Conservation (phyloP, 1,140 invertebrate species). For the Pygmarrhopalites habei region DNA sequence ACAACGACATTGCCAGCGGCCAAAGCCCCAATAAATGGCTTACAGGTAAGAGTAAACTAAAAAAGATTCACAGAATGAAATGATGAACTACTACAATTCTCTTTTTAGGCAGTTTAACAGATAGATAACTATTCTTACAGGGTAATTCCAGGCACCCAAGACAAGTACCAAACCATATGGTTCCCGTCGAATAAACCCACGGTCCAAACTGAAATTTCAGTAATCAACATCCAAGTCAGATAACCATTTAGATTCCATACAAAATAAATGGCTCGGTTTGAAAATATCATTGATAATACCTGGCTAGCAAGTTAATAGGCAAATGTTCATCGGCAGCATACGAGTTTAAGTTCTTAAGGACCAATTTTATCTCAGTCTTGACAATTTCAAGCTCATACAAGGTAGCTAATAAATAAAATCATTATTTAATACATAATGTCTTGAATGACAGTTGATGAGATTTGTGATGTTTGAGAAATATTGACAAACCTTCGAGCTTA, state of each 20-base stretch:
- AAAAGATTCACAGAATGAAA: no score
- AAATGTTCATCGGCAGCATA: conserved; percentile 9
- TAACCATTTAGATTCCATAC: no score
- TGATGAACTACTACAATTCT: no score
- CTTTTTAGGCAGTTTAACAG: no score
- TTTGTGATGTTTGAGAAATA: background rate
- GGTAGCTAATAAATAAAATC: conserved; percentile 6
- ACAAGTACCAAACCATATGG: conserved; percentile 23
- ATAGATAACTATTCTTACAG: no score
- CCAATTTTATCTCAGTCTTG: conserved; percentile 17
- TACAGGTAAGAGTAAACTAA: conserved; percentile 11
- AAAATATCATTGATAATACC: no score
- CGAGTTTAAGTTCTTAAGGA: conserved; percentile 19
- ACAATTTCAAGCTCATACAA: conserved; percentile 31
- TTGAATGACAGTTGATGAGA: no score
- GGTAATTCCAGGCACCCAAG: conserved; percentile 27
- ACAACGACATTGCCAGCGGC: conserved; percentile 57
- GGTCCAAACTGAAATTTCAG: no score
- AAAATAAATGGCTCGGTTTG: no score
- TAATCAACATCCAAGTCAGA: no score
- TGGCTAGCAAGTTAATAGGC: conserved; percentile 22
- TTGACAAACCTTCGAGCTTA: conserved; percentile 22
- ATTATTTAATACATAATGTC: no score
- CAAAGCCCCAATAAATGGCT: conserved; percentile 41
- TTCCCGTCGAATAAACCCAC: conserved; percentile 20